A percentile compares a stretch with the other conserved stretches of the same genome.
phyloP scores from a whole-genome alignment of 2,797 vertebrate species.

The Sebastes cheni region DNA sequence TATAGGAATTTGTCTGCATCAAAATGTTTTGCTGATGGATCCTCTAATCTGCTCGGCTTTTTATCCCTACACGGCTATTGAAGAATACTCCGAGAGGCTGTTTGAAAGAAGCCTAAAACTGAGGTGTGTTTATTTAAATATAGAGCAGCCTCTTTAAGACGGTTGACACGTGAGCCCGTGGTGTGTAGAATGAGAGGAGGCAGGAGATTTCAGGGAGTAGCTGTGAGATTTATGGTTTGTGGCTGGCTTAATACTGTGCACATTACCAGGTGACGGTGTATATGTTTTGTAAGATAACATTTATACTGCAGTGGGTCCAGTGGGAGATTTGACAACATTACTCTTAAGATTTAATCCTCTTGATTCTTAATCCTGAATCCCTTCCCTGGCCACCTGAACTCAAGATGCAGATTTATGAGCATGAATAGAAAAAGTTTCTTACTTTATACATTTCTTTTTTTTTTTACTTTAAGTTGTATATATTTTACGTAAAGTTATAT shows the following conservation, averaged over 20 bases:
- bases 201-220: slow-evolving; percentile 38
- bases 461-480: background rate
- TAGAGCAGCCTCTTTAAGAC: background rate
- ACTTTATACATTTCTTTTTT: background rate
- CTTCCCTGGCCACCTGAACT: background rate
- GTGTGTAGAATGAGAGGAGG: slow-evolving; percentile 36
- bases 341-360: slow-evolving; percentile 15
- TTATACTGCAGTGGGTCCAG: slow-evolving; percentile 2
- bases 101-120: background rate
- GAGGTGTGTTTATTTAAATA: slow-evolving; percentile 18
- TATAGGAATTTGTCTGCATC: background rate
- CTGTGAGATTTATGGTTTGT: slow-evolving; percentile 61
- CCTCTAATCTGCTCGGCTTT: slow-evolving; percentile 25
- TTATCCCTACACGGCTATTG: background rate
- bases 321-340: slow-evolving; percentile 17
- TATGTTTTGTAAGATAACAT: slow-evolving; percentile 32
- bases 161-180: slow-evolving; percentile 3
- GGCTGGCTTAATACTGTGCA: slow-evolving; percentile 48
- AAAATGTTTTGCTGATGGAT: slow-evolving; percentile 15
- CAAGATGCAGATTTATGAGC: background rate
- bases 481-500: background rate
- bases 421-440: background rate
- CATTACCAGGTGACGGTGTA: slow-evolving; percentile 33
- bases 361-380: background rate
- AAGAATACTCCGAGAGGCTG: background rate